Conservation (phyloP, 2,888 invertebrate species). For the Caenorhabditis virilis region DNA sequence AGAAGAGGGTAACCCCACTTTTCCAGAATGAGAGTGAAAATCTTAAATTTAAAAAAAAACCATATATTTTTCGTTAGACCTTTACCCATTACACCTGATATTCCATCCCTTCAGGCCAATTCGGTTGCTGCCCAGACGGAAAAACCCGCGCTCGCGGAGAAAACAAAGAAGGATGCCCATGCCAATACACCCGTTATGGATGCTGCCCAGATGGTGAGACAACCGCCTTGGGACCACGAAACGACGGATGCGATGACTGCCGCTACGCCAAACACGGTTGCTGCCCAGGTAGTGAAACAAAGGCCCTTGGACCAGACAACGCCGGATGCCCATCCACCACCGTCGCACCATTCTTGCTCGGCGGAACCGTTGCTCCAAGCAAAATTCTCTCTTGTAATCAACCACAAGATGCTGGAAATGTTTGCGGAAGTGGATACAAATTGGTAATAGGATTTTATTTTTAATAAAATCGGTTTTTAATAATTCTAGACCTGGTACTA, state of each 20-base stretch:
- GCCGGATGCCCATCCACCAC: conserved; percentile 68
- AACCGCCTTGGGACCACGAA: conserved; percentile 76
- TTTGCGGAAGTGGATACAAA: conserved; percentile 63
- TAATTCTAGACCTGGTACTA: conserved; percentile 84
- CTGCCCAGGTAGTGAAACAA: conserved; percentile 66
- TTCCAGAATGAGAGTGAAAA: too few species aligned
- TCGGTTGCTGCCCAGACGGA: conserved; percentile 87
- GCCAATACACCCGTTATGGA: conserved; percentile 70
- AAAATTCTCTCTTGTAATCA: conserved; percentile 60
- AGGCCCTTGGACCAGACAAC: conserved; percentile 64
- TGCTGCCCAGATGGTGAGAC: conserved; percentile 69
- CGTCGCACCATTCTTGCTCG: conserved; percentile 61
- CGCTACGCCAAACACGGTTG: conserved; percentile 67
- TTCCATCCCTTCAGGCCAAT: too few species aligned
- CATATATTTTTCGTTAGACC: conserved; percentile 11
- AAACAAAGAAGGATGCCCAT: conserved; percentile 75
- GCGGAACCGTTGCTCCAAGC: conserved; percentile 57
- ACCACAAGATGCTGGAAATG: conserved; percentile 62
- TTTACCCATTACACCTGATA: too few species aligned
- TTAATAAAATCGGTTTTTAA: too few species aligned
- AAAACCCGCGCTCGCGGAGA: conserved; percentile 84
- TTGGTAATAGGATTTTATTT: too few species aligned
- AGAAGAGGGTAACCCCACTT: too few species aligned
- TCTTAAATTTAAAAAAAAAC: too few species aligned
- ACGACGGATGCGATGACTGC: conserved; percentile 77